Conservation (phyloP, 2,113 vertebrate species). For the Etia nguti region DNA sequence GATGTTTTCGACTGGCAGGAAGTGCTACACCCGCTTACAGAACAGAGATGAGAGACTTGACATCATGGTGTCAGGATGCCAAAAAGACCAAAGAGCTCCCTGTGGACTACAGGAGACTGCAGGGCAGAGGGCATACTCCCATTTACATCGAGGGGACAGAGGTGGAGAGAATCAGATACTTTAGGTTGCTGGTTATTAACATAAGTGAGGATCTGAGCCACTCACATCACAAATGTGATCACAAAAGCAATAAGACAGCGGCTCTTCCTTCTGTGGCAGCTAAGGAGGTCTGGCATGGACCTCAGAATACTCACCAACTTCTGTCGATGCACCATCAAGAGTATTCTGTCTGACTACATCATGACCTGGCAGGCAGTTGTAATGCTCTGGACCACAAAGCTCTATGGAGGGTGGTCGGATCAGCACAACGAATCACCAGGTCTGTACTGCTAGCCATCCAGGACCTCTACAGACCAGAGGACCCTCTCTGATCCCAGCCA, state of each 20-base stretch:
- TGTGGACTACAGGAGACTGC: not conserved
- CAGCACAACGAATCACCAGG: not conserved
- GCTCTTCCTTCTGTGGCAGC: not conserved
- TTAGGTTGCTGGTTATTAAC: not conserved
- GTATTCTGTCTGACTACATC: not conserved
- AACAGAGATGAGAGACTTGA: not conserved
- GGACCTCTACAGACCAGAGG: not conserved
- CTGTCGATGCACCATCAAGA: not conserved
- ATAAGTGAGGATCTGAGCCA: not conserved
- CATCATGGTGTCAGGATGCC: not conserved
- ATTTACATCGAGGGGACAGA: not conserved
- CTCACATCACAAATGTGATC: not conserved
- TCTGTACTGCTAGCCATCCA: not conserved
- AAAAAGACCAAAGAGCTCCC: not conserved
- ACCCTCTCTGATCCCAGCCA: not conserved
- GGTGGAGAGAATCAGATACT: not conserved
- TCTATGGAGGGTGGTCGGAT: not conserved
- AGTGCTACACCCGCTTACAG: not conserved
- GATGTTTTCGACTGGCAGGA: not conserved
- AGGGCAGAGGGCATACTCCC: not conserved
- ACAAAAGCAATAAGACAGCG: not conserved
- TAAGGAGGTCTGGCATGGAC: not conserved
- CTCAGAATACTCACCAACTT: not conserved
- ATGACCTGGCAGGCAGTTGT: not conserved
- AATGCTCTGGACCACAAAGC: not conserved